Conservation (phyloP, 2,113 vertebrate genomes). For the Orycteropus afer region DNA sequence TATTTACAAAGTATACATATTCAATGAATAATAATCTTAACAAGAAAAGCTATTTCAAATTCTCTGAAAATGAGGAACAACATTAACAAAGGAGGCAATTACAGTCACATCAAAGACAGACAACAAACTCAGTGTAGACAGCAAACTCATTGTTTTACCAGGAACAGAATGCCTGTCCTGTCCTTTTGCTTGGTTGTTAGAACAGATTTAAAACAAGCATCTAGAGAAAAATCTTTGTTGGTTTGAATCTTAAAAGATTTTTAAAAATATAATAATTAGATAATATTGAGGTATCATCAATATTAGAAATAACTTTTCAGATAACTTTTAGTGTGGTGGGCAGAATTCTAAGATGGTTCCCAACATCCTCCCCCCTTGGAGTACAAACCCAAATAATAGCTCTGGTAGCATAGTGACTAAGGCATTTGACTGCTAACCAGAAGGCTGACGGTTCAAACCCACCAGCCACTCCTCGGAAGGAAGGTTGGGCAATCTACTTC, state of each 20-base stretch:
- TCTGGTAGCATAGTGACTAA: too few species aligned
- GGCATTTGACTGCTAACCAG: too few species aligned
- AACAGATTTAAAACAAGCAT: conserved; percentile 56
- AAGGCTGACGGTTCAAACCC: too few species aligned
- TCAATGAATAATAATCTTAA: conserved; percentile 64
- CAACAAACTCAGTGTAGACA: conserved; percentile 51
- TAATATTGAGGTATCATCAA: not conserved
- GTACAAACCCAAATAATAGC: too few species aligned
- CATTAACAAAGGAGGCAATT: conserved; percentile 70
- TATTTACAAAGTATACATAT: conserved; percentile 69
- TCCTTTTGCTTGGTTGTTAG: conserved; percentile 39
- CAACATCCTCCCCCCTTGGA: not conserved
- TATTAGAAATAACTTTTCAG: not conserved
- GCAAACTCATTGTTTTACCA: conserved; percentile 48
- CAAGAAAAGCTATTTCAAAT: conserved; percentile 62
- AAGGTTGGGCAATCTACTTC: too few species aligned
- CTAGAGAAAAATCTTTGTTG: conserved; percentile 10
- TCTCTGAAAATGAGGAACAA: conserved; percentile 57
- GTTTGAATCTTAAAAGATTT: not conserved
- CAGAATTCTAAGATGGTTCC: too few species aligned
- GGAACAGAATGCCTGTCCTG: conserved; percentile 17
- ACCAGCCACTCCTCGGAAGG: too few species aligned
- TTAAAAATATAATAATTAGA: conserved; percentile 4
- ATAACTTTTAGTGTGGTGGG: not conserved
- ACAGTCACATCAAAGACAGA: conserved; percentile 60